Conservation (phyloP, 2,888 invertebrate species). For the Formica aserva region DNA sequence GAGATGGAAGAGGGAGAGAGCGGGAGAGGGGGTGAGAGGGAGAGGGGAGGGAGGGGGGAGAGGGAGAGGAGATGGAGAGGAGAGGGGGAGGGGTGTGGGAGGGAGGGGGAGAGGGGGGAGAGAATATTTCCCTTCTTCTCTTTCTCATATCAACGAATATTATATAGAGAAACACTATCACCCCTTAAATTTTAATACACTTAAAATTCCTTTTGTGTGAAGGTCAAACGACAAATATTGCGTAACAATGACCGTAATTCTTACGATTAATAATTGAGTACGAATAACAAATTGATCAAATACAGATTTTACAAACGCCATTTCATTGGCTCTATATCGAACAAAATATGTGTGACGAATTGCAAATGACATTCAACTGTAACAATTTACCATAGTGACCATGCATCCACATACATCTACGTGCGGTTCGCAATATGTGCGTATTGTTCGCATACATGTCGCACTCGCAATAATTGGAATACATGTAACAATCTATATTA, state of each 20-base stretch:
- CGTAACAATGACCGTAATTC: not conserved
- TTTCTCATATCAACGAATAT: not conserved
- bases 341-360: conserved; percentile 43
- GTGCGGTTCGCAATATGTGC: not conserved
- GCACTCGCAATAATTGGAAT: conserved; percentile 14
- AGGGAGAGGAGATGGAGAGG: too few relatives aligned
- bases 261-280: not conserved
- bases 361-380: conserved; percentile 21
- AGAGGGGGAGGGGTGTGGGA: too few relatives aligned
- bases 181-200: not conserved
- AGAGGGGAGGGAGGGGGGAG: too few relatives aligned
- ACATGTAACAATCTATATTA: not conserved
- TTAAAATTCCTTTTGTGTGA: not conserved
- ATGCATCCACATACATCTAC: not conserved
- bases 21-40: too few relatives aligned
- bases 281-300: not conserved
- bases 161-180: not conserved
- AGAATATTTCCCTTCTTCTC: not conserved
- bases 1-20: too few relatives aligned
- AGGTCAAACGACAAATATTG: not conserved
- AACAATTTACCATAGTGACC: conserved; percentile 3
- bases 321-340: not conserved
- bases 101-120: too few relatives aligned
- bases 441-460: not conserved
- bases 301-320: conserved; percentile 6